phyloP scores from a whole-genome alignment of 2,797 vertebrate genomes.

The Microctenopoma steveboyesi region DNA sequence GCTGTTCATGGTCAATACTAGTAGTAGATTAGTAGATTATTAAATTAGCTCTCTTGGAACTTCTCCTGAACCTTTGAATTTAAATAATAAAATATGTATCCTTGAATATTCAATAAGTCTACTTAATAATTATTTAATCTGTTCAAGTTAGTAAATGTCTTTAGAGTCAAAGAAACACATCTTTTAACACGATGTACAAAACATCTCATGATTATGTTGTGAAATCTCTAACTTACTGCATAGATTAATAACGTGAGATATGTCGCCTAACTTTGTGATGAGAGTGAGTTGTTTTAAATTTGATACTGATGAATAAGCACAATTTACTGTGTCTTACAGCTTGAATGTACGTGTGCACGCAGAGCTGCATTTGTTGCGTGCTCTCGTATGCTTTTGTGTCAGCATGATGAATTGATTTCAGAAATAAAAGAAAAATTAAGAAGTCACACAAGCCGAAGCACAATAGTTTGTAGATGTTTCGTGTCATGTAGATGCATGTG shows the following conservation, averaged over 20 bases:
- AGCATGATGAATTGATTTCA: constrained; percentile 58
- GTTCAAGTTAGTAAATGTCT: too few species aligned
- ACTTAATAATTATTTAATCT: neutral
- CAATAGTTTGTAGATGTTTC: constrained; percentile 45
- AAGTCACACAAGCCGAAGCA: constrained; percentile 31
- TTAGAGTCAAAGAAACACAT: too few species aligned
- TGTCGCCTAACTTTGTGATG: constrained; percentile 3
- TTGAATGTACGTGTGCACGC: constrained; percentile 27
- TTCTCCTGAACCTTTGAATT: too few species aligned
- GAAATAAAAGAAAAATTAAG: constrained; percentile 35
- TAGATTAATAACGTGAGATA: too few species aligned
- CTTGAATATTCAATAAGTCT: neutral
- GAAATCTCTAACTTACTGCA: too few species aligned
- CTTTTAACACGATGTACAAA: too few species aligned
- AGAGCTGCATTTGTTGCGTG: constrained; percentile 27
- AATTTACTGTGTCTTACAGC: constrained; percentile 28
- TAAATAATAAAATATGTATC: neutral
- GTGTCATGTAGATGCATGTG: constrained; percentile 19
- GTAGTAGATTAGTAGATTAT: too few species aligned
- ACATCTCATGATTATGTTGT: too few species aligned
- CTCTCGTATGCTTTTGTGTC: constrained; percentile 36
- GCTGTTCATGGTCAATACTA: too few species aligned
- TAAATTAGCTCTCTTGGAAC: neutral
- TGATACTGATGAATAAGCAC: constrained; percentile 25
- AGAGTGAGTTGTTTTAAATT: constrained; percentile 13